Conservation (phyloP, 1,140 invertebrate genomes). For the Ips typographus region DNA sequence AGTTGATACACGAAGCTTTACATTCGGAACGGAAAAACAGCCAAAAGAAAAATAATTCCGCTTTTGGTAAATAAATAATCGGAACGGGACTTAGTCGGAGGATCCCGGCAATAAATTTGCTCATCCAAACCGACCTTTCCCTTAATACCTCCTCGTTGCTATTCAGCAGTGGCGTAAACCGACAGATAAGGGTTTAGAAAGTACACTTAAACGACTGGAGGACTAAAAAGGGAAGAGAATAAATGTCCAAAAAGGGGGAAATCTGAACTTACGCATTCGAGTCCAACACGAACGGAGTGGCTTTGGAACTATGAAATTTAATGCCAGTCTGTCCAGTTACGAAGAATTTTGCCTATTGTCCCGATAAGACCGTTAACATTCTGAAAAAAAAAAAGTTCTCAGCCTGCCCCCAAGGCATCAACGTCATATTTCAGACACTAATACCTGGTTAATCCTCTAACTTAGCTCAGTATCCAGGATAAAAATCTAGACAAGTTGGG, state of each 20-base stretch:
- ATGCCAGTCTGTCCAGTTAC: too few relatives aligned
- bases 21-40: too few relatives aligned
- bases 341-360: too few relatives aligned
- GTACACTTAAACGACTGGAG: neutral
- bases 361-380: neutral
- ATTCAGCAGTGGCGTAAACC: neutral
- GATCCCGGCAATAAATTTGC: neutral
- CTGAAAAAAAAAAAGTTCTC: conserved; percentile 18
- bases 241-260: neutral
- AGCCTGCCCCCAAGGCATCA: conserved; percentile 14
- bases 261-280: neutral
- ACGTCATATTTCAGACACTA: conserved; percentile 31
- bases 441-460: conserved; percentile 32
- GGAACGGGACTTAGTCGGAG: too few relatives aligned
- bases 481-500: conserved; percentile 23
- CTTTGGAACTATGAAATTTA: neutral
- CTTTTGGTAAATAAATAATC: too few relatives aligned
- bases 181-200: neutral
- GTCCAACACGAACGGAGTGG: neutral
- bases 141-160: neutral
- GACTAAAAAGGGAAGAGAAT: neutral
- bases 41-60: too few relatives aligned
- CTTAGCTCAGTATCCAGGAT: conserved; percentile 24
- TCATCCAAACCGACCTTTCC: neutral
- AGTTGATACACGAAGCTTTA: too few relatives aligned